These are phyloP conservation scores for Anguilla japonica DNA, from an alignment of 2,113 vertebrate genomes.

Conservation along the genomic window DNA sequence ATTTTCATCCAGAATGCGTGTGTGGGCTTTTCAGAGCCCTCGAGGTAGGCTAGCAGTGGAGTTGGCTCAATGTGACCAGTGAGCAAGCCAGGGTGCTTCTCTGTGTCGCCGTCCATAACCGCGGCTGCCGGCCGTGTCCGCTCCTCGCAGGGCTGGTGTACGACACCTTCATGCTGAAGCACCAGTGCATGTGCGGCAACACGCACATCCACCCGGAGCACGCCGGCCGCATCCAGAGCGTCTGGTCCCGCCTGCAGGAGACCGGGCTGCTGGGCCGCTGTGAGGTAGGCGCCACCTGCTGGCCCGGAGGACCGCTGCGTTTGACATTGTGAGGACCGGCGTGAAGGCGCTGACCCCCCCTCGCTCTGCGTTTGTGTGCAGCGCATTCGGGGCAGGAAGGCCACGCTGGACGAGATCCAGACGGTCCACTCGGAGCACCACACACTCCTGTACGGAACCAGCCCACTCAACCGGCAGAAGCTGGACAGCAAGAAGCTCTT, in stretches of 20 bases:
- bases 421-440: constrained; percentile 84
- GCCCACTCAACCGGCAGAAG: constrained; percentile 85
- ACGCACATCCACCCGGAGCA: constrained; percentile 85
- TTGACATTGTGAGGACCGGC: not conserved
- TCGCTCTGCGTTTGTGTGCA: constrained; percentile 45
- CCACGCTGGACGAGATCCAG: constrained; percentile 86
- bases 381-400: constrained; percentile 84
- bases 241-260: constrained; percentile 87
- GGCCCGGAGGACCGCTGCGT: not conserved
- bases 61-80: not conserved
- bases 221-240: constrained; percentile 85
- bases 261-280: constrained; percentile 81
- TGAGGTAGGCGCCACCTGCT: constrained; percentile 67
- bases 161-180: constrained; percentile 82
- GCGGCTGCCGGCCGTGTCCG: not conserved
- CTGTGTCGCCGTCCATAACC: not conserved
- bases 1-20: no score
- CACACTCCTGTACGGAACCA: constrained; percentile 84
- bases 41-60: not conserved
- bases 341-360: not conserved
- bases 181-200: constrained; percentile 85
- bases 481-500: constrained; percentile 89
- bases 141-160: constrained; percentile 73
- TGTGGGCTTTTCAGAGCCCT: not conserved
- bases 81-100: not conserved